These are phyloP conservation scores for Actinopyga echinites DNA, from an alignment of 53 echinoderm and acorn worm genomes.

Conservation along the genomic window DNA sequence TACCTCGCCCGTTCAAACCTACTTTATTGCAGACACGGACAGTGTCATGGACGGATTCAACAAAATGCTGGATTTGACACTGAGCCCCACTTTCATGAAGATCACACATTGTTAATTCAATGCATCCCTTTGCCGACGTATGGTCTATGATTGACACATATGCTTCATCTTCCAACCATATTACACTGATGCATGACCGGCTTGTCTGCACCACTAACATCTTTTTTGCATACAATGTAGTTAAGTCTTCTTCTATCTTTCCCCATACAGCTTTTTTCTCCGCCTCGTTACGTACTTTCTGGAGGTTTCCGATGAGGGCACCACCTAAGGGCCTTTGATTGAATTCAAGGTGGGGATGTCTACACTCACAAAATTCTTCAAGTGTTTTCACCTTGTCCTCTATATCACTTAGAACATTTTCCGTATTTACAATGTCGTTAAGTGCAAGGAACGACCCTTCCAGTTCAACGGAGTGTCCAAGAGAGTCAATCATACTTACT, in stretches of 20 bases:
- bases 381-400: slow-evolving; percentile 5
- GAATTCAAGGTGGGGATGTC: slow-evolving; percentile 9
- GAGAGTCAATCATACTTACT: background rate
- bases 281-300: background rate
- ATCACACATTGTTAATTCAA: background rate
- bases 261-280: background rate
- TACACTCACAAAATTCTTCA: background rate
- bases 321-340: background rate
- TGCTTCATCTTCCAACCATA: background rate
- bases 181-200: background rate
- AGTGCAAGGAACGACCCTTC: background rate
- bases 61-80: background rate
- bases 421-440: background rate
- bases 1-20: background rate
- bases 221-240: background rate
- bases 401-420: background rate
- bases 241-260: background rate
- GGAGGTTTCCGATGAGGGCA: background rate
- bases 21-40: slow-evolving; percentile 17
- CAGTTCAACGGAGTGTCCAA: background rate
- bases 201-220: background rate
- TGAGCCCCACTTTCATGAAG: background rate
- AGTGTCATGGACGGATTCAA: background rate
- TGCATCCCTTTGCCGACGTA: background rate
- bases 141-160: background rate